These are phyloP conservation scores for Xyrauchen texanus DNA, from an alignment of 2,113 vertebrate species.

Conservation along the genomic window DNA sequence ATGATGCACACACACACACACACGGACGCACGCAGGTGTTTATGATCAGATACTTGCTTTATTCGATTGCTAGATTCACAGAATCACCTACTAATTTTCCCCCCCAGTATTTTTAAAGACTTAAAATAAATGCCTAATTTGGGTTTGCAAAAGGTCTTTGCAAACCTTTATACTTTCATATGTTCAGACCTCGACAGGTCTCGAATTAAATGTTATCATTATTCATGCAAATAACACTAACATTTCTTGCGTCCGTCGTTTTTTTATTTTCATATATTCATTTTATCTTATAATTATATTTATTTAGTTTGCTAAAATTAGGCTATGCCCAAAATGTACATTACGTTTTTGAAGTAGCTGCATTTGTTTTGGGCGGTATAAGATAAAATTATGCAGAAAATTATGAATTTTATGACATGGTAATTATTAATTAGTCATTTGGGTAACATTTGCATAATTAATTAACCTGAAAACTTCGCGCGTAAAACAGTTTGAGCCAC, in stretches of 20 bases:
- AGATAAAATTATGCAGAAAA: background rate
- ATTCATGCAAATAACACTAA: background rate
- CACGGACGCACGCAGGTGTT: conserved; percentile 12
- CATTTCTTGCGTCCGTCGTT: no score
- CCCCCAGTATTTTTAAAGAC: background rate
- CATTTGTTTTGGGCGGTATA: no score
- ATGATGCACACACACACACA: conserved; percentile 14
- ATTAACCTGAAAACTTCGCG: background rate
- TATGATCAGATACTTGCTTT: background rate
- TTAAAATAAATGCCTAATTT: background rate
- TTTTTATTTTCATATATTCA: background rate
- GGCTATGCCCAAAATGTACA: no score
- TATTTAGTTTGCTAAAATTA: background rate
- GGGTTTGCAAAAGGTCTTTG: background rate
- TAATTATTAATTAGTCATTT: conserved; percentile 1
- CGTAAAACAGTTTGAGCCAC: background rate
- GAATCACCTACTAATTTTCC: no score
- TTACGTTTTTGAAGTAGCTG: no score
- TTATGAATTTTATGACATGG: background rate
- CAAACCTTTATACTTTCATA: background rate
- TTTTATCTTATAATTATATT: background rate
- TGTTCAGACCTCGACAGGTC: background rate
- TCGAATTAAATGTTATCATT: background rate
- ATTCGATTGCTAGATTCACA: background rate
- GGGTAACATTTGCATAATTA: conserved; percentile 39